Conservation (phyloP, 2,113 vertebrate genomes). For the Xenopus tropicalis region DNA sequence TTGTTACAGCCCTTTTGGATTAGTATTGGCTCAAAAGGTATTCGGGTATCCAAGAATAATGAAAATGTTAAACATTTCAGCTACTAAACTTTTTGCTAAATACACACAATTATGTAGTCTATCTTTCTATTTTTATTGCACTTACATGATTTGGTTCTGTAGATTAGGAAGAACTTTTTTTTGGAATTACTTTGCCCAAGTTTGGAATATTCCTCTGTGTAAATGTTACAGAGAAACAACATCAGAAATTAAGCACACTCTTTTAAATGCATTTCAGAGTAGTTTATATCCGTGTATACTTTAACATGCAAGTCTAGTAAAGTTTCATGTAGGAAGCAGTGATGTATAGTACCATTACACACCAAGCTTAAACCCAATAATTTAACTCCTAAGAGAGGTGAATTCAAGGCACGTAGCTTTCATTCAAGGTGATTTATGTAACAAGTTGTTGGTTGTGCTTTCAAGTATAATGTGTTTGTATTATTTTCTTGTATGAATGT, state of each 20-base stretch:
- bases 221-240: background rate
- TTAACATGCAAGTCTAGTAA: too few relatives aligned
- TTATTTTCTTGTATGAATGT: background rate
- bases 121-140: background rate
- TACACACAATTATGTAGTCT: background rate
- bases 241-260: background rate
- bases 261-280: too few relatives aligned
- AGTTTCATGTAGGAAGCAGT: too few relatives aligned
- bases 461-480: constrained; percentile 23
- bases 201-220: background rate
- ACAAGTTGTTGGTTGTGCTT: constrained; percentile 24
- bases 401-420: constrained; percentile 28
- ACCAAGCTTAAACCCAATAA: too few relatives aligned
- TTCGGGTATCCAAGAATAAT: background rate
- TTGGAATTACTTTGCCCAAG: background rate
- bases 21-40: background rate
- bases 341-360: too few relatives aligned
- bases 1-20: background rate
- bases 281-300: too few relatives aligned
- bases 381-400: constrained; percentile 1
- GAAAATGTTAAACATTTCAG: too few relatives aligned
- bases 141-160: background rate
- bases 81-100: too few relatives aligned
- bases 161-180: background rate
- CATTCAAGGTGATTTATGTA: constrained; percentile 6